These are phyloP conservation scores for Mormyrus hasselquistii DNA, from an alignment of 2,797 vertebrate genomes.

Conservation along the genomic window DNA sequence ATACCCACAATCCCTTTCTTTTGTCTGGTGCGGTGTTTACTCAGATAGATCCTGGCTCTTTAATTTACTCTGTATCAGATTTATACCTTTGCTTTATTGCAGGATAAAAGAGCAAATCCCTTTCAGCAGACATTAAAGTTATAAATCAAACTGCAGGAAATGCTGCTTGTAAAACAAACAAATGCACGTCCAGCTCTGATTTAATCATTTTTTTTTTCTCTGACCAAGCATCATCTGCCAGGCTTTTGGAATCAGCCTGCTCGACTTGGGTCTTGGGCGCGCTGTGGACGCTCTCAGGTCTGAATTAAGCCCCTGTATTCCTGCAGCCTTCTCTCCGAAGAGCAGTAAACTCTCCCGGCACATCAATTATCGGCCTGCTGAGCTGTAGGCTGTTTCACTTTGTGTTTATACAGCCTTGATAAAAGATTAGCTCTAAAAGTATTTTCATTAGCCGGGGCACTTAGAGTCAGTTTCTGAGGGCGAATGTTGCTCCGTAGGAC, in stretches of 20 bases:
- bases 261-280: neutral
- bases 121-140: neutral
- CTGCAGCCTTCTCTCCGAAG: neutral
- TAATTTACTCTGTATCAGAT: neutral
- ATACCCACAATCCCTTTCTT: neutral
- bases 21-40: neutral
- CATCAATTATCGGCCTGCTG: constrained; percentile 11
- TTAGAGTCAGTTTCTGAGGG: neutral
- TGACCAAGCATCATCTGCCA: constrained; percentile 38
- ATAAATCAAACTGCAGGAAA: neutral
- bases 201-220: neutral
- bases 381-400: constrained; percentile 17
- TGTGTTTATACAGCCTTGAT: neutral
- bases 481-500: neutral
- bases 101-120: neutral
- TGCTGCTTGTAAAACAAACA: neutral
- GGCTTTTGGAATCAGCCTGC: neutral
- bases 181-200: neutral
- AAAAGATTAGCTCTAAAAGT: constrained; percentile 20
- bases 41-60: neutral
- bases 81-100: constrained; percentile 1
- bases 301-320: neutral
- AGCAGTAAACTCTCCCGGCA: neutral
- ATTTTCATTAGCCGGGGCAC: constrained; percentile 5
- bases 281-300: neutral